These are phyloP conservation scores for Metridium senile DNA, from an alignment of 92 coral and sea anemone species.

Conservation along the genomic window DNA sequence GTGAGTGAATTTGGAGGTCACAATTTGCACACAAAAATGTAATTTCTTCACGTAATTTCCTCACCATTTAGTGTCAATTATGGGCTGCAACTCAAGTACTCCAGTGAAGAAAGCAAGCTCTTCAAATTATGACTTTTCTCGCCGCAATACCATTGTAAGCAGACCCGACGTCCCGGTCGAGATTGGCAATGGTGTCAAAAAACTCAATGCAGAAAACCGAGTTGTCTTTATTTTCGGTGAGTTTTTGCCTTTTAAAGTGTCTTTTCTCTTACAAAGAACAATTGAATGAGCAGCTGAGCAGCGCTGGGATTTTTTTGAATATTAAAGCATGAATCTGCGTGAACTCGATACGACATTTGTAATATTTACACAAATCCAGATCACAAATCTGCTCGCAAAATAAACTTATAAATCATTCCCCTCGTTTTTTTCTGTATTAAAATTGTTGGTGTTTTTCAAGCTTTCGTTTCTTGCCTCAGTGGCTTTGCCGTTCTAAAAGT, in stretches of 20 bases:
- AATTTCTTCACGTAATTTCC: constrained; percentile 2
- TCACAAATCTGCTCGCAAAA: too few relatives aligned
- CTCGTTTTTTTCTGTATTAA: too few relatives aligned
- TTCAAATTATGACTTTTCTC: constrained; percentile 69
- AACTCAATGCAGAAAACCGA: constrained; percentile 62
- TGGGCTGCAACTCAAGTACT: constrained; percentile 85
- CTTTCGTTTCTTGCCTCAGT: too few relatives aligned
- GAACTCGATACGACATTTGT: background rate
- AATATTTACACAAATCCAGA: background rate
- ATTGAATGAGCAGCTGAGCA: background rate
- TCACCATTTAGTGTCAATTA: background rate
- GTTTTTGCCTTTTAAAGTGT: constrained; percentile 16
- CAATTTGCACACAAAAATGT: constrained; percentile 39
- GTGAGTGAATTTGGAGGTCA: constrained; percentile 67
- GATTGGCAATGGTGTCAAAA: constrained; percentile 77
- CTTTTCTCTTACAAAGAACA: background rate
- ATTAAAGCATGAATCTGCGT: background rate
- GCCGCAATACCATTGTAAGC: constrained; percentile 76
- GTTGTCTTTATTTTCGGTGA: constrained; percentile 84
- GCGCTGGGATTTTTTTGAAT: background rate
- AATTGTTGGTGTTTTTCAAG: too few relatives aligned
- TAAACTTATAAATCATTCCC: too few relatives aligned
- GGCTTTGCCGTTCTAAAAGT: too few relatives aligned
- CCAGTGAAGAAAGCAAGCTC: constrained; percentile 21
- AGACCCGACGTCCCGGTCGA: constrained; percentile 73